Conservation (phyloP, 2,888 invertebrate genomes). For the Zonitis immaculata region DNA sequence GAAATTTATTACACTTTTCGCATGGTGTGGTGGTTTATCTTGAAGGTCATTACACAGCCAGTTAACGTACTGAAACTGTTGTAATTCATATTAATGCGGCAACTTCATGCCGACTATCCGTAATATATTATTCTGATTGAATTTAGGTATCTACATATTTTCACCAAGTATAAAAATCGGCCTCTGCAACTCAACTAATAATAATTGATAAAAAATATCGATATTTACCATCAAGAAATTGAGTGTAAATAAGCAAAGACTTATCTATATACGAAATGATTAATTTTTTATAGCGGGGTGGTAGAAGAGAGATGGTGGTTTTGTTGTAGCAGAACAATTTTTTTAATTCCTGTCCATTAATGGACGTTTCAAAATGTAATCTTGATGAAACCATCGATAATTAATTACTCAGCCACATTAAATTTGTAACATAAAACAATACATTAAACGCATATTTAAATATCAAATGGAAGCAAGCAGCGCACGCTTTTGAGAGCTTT, state of each 20-base stretch:
- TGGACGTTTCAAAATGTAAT: conserved; percentile 20
- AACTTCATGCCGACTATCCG: conserved; percentile 21
- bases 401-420: conserved; percentile 37
- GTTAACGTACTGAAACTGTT: conserved; percentile 19
- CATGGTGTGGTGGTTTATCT: conserved; percentile 11
- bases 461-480: conserved; percentile 38
- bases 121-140: conserved; percentile 17
- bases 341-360: conserved; percentile 16
- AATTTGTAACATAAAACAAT: conserved; percentile 43
- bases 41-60: conserved; percentile 23
- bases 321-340: too few species aligned
- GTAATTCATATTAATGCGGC: conserved; percentile 24
- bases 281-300: too few species aligned
- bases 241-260: too few species aligned
- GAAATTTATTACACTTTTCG: conserved; percentile 31
- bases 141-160: too few species aligned
- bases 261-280: too few species aligned
- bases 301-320: too few species aligned
- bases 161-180: too few species aligned
- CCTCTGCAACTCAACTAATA: too few species aligned
- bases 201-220: too few species aligned
- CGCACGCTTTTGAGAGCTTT: conserved; percentile 37
- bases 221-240: too few species aligned
- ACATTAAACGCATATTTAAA: conserved; percentile 43
- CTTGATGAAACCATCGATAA: conserved; percentile 22